phyloP scores from a whole-genome alignment of 2,888 invertebrate genomes.

The Deilephila porcellus region DNA sequence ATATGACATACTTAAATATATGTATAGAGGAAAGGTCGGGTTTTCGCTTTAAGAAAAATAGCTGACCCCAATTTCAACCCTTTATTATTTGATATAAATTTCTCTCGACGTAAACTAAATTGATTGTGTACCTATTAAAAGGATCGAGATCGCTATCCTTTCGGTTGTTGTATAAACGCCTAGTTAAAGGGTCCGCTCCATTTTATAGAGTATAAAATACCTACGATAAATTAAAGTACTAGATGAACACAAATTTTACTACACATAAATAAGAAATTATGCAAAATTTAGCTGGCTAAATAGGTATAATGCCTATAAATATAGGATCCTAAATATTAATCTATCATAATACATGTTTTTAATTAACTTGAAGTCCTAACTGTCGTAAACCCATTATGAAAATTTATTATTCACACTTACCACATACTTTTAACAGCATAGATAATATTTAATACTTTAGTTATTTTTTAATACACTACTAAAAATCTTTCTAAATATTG shows the following conservation, averaged over 20 bases:
- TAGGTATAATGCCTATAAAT: no score
- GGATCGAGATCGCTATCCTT: conserved; percentile 35
- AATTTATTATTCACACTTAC: no score
- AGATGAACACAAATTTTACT: no score
- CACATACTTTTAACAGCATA: no score
- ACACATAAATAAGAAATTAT: not conserved
- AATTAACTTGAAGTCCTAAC: no score
- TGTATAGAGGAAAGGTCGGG: not conserved
- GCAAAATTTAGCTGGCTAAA: not conserved
- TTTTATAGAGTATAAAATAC: not conserved
- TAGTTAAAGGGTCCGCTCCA: not conserved
- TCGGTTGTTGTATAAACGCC: not conserved
- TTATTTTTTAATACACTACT: no score
- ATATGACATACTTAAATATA: not conserved
- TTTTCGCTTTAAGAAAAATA: conserved; percentile 31
- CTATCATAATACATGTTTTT: no score
- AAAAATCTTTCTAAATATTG: no score
- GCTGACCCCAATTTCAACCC: conserved; percentile 38
- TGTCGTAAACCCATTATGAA: no score
- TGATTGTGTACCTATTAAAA: conserved; percentile 40
- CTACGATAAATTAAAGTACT: no score
- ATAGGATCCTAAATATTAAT: no score
- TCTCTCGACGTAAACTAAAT: conserved; percentile 37
- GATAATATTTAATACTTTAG: no score
- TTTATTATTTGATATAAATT: conserved; percentile 45